Conservation (phyloP, 1,140 invertebrate species). For the Pseudomyrmex flavicornis region DNA sequence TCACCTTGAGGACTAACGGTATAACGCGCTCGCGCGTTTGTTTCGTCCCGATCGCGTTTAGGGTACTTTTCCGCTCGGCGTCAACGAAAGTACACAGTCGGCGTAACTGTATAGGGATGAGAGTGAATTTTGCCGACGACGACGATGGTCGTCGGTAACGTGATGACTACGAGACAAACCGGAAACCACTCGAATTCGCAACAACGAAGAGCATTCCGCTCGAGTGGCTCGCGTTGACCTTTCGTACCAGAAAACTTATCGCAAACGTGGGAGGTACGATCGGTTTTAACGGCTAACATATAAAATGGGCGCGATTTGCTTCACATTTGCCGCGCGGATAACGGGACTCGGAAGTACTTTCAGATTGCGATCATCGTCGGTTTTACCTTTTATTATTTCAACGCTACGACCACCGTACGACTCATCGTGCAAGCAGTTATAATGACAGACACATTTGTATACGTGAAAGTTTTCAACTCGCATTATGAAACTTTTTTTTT, state of each 20-base stretch:
- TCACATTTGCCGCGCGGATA: slow-evolving; percentile 31
- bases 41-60: slow-evolving; percentile 76
- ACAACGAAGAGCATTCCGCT: neutral
- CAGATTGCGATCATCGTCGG: neutral
- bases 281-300: slow-evolving; percentile 18
- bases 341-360: slow-evolving; percentile 31
- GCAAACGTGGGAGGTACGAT: slow-evolving; percentile 38
- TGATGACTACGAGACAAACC: neutral
- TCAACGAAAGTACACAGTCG: slow-evolving; percentile 70
- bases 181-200: slow-evolving; percentile 20
- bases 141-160: neutral
- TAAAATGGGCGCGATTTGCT: slow-evolving; percentile 20
- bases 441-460: too few relatives aligned
- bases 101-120: slow-evolving; percentile 73
- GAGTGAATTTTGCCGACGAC: slow-evolving; percentile 75
- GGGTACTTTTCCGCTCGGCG: slow-evolving; percentile 74
- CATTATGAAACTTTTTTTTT: too few relatives aligned
- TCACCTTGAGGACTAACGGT: slow-evolving; percentile 76
- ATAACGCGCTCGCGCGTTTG: slow-evolving; percentile 63
- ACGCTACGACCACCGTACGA: too few relatives aligned
- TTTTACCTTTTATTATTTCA: slow-evolving; percentile 6
- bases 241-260: slow-evolving; percentile 57
- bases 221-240: slow-evolving; percentile 39
- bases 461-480: too few relatives aligned
- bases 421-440: too few relatives aligned